phyloP scores from a whole-genome alignment of 2,797 vertebrate genomes.

The Cossypha caffra region DNA sequence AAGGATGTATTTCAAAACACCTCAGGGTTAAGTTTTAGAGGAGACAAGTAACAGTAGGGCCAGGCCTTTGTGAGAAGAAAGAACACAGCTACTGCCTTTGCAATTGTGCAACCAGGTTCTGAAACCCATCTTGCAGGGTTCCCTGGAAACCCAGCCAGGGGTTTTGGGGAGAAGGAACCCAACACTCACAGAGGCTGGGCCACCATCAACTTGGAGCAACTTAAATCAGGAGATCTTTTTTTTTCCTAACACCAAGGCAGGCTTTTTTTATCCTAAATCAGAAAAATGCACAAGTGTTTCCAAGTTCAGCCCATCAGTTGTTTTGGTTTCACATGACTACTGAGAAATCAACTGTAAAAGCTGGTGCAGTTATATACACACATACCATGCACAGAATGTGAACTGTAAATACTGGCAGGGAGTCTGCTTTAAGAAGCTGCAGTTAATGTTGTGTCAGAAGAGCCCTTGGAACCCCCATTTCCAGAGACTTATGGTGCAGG shows the following conservation, averaged over 20 bases:
- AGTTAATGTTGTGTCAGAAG: conserved; percentile 52
- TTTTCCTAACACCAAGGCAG: neutral
- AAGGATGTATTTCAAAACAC: neutral
- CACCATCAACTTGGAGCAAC: neutral
- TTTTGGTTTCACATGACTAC: conserved; percentile 70
- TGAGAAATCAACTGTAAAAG: conserved; percentile 64
- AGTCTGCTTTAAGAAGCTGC: conserved; percentile 59
- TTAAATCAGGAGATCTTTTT: neutral
- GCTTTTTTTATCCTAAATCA: neutral
- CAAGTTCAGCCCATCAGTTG: conserved; percentile 37
- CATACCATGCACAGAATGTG: conserved; percentile 37
- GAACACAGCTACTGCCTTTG: neutral
- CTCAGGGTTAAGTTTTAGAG: neutral
- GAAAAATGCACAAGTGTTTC: neutral
- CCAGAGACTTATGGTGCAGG: conserved; percentile 31
- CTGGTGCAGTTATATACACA: conserved; percentile 5
- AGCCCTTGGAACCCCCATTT: conserved; percentile 58
- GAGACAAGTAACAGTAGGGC: neutral
- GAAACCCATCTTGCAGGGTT: neutral
- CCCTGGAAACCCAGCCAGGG: neutral
- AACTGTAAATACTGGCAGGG: conserved; percentile 59
- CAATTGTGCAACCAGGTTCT: neutral
- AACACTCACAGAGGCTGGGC: neutral
- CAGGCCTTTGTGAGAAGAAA: neutral
- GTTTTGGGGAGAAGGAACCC: neutral